Conservation (phyloP, 2,888 invertebrate genomes). For the Malthinus seriepunctatus region DNA sequence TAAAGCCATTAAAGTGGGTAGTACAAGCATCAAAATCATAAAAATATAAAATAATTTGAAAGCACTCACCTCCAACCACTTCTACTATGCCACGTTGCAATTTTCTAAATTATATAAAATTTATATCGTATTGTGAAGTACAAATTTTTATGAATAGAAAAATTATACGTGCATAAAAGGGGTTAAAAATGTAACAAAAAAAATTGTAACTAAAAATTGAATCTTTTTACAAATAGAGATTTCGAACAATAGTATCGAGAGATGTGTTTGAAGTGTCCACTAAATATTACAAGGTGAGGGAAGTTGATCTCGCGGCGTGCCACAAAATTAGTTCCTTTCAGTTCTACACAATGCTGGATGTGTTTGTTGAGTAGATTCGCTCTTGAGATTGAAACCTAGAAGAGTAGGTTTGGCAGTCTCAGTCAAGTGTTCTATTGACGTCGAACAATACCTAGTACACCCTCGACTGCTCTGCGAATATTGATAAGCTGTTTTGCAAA, state of each 20-base stretch:
- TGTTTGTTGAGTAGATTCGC: constrained; percentile 41
- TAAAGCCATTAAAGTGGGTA: no score
- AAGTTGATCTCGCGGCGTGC: constrained; percentile 40
- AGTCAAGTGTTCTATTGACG: constrained; percentile 45
- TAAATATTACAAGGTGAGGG: constrained; percentile 32
- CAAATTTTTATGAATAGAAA: no score
- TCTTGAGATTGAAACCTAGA: constrained; percentile 44
- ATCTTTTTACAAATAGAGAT: no score
- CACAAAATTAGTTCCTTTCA: constrained; percentile 45
- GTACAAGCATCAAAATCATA: no score
- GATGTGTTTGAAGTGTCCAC: constrained; percentile 28
- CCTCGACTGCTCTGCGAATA: constrained; percentile 44
- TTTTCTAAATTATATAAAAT: no score
- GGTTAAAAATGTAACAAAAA: no score
- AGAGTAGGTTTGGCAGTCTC: constrained; percentile 38
- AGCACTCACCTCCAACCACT: no score
- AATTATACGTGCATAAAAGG: no score
- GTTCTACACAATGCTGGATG: constrained; percentile 36
- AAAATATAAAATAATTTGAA: no score
- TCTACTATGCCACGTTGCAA: no score
- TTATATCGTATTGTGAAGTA: no score
- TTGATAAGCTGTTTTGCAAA: constrained; percentile 46
- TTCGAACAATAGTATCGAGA: constrained; percentile 6
- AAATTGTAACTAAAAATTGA: no score
- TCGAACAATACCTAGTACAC: constrained; percentile 40